Base-by-base conservation (phyloP, 1,140 invertebrate species). In the Parasteatoda tepidariorum region DNA sequence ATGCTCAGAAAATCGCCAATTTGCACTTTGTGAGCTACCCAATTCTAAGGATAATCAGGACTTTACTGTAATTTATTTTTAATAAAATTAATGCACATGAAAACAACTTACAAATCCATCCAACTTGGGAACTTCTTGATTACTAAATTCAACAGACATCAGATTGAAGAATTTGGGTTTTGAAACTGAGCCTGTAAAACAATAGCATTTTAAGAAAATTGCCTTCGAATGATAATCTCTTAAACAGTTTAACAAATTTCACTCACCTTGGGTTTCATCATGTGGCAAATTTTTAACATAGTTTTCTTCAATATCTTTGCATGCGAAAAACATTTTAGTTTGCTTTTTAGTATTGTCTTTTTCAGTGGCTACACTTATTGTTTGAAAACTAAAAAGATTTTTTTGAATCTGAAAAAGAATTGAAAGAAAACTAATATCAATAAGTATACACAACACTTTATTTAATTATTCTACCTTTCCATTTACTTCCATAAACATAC, bases 131-230 rank as follows among this genome's bases (percentile, higher is more conserved):
- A 93, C 92, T 86, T 95, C 94, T 86, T 92, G 93, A 88, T 94
- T 95, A 88, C 93, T 95, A 70, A 93, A 91, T 86, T 95, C 94
- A 33, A 92, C 88, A 85, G 92, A 93, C 3, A 94, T 94, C 3
- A 97, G 89, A 78, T 94, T 93, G 87, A 97, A 97, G 89, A 97
- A 97, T 86, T 93, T 92, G n/a, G 95, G 95, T 86, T 93, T 92
- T 92, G 62, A 48, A 24, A 31, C 54, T 26, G 71, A 33, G 18
- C 83, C 85, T 85, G 24, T 15, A 38, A 75, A 26, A 78, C 0
- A 28, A 64, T 9, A 18, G 6, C 64, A 59, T 78, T 61, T 2
- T 26, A 33, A 67, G 64, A 33, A 33, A 38, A 18, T 38, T 13
- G 18, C 18, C n/a, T 22, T 67, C 2, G 7, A 34, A 33, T 33